phyloP scores from a whole-genome alignment of 2,888 invertebrate species.

The Pollenia griseotomentosa region DNA sequence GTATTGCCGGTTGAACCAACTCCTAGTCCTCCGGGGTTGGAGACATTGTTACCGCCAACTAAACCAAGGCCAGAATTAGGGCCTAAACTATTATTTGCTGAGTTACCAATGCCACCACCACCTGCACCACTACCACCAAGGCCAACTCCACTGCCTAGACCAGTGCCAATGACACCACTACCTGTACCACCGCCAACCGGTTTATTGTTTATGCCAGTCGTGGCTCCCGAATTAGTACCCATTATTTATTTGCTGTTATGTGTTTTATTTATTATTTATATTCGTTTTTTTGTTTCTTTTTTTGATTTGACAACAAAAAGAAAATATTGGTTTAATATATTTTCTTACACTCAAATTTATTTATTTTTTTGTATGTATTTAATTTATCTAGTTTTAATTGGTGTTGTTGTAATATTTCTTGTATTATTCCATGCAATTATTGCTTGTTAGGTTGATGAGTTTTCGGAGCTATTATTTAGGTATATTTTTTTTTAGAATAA shows the following conservation, averaged over 20 bases:
- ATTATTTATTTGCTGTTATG: constrained; percentile 77
- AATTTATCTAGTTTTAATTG: constrained; percentile 50
- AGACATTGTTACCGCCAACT: constrained; percentile 77
- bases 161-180: constrained; percentile 78
- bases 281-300: constrained; percentile 39
- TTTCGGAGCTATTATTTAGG: constrained; percentile 11
- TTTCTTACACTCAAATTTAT: constrained; percentile 32
- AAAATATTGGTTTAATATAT: constrained; percentile 5
- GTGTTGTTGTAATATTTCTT: constrained; percentile 50
- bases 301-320: constrained; percentile 38
- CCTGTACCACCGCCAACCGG: constrained; percentile 81
- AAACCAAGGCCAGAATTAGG: constrained; percentile 70
- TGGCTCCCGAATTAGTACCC: constrained; percentile 85
- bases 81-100: constrained; percentile 78
- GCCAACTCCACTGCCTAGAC: constrained; percentile 74
- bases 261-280: constrained; percentile 49
- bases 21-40: constrained; percentile 75
- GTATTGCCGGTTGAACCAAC: constrained; percentile 71
- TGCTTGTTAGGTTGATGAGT: constrained; percentile 51
- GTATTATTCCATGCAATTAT: constrained; percentile 63
- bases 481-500: constrained; percentile 20
- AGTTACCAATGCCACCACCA: constrained; percentile 76
- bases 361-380: constrained; percentile 24
- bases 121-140: constrained; percentile 66
- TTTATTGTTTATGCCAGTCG: constrained; percentile 84